Base-by-base conservation (phyloP, 2,797 vertebrate genomes). In the Mus minutoides region DNA sequence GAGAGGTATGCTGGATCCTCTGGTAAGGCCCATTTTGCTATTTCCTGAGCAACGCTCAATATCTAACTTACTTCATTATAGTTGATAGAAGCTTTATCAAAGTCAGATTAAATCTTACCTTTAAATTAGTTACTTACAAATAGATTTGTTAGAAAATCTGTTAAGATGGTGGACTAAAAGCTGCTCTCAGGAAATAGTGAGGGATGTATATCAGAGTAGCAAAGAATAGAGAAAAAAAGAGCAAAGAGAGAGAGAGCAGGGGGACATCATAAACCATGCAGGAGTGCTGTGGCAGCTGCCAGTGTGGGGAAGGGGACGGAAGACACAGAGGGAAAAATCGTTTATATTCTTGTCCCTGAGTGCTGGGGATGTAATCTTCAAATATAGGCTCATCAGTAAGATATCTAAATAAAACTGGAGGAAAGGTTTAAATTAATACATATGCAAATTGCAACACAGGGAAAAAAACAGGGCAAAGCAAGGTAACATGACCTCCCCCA, bases 11-110 rank as follows among this genome's bases (percentile, higher is more conserved):
- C n/a, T n/a, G n/a, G n/a, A n/a, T n/a, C n/a, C n/a, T n/a, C n/a
- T n/a, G n/a, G 84, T 4, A 95, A 83, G 54, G 6, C 2, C 75
- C 56, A 91, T 94, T 86, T 4, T 79, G 37, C 54, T 83, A 56
- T 71, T 94, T 94, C 13, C 22, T 37, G 49, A 80, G 46, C 86
- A 71, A 91, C 26, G 40, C 31, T 60, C 58, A 95, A 71, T 76
- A 77, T 49, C 40, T 88, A 58, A 88, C 92, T 91, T 67, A 90
- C 34, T 17, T 64, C 71, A 73, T 22, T 3, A n/a, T 62, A 89
- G 87, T 56, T 85, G 89, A 49, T 67, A 77, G 76, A 82, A 54
- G 19, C 79, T 79, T 91, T 76, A 58, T 75, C 6, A 95, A 88
- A 80, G 64, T 29, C 17, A 85, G 49, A 69, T 46, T 77, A 54